Conservation (phyloP, 2,113 vertebrate species). For the Elephas maximus region DNA sequence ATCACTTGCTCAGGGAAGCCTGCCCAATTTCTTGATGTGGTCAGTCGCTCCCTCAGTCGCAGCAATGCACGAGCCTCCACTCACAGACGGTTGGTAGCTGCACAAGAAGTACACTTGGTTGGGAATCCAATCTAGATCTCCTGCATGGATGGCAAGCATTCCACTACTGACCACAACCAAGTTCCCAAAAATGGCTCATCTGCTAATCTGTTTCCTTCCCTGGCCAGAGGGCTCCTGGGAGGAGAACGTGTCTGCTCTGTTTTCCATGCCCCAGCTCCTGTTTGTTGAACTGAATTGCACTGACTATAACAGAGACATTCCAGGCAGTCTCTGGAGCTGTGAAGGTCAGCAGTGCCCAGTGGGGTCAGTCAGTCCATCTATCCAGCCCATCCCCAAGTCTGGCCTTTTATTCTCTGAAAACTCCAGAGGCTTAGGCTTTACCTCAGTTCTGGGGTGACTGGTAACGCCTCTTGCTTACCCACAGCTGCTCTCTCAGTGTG, state of each 20-base stretch:
- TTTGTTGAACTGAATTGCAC: not conserved
- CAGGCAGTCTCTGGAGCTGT: not conserved
- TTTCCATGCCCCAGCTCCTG: not conserved
- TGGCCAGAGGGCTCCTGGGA: not conserved
- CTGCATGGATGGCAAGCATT: too few relatives aligned
- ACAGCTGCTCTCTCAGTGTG: not conserved
- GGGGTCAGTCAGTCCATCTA: not conserved
- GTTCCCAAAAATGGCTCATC: not conserved
- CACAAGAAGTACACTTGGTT: too few relatives aligned
- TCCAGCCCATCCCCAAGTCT: not conserved
- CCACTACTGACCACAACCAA: not conserved
- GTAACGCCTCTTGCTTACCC: not conserved
- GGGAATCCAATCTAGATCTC: too few relatives aligned
- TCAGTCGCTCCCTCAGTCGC: too few relatives aligned
- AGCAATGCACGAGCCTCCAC: too few relatives aligned
- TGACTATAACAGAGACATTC: not conserved
- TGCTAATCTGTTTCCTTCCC: not conserved
- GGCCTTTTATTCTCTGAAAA: not conserved
- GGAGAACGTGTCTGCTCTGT: not conserved
- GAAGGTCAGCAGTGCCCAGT: not conserved
- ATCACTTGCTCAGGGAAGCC: not conserved
- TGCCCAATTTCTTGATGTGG: not conserved
- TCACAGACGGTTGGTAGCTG: too few relatives aligned
- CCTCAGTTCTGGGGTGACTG: not conserved
- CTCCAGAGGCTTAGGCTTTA: not conserved